Evolutionary conservation across 2,797 vertebrate species (phyloP).

Genomic region (Intellagama lesueurii): DNA sequence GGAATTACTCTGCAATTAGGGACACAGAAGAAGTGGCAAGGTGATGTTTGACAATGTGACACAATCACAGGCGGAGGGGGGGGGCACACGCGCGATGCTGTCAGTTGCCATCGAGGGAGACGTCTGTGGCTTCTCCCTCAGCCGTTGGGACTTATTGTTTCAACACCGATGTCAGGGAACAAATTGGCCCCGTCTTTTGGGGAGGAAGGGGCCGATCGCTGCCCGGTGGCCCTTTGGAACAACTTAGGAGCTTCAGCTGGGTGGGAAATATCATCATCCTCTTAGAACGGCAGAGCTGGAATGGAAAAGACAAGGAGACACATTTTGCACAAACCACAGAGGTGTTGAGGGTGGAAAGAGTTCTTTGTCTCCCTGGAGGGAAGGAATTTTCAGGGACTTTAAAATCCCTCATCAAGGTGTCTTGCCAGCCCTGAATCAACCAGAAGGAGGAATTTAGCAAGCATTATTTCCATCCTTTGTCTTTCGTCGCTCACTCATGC

Average conservation of each 20-base stretch:
- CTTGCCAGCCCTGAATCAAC: no score
- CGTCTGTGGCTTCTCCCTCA: neutral
- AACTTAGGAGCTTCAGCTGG: no score
- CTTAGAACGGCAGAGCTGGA: neutral
- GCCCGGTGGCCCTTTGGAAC: no score
- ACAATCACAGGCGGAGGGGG: neutral
- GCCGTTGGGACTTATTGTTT: neutral
- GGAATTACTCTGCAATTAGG: slow-evolving; percentile 20
- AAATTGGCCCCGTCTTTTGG: neutral
- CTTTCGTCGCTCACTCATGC: neutral
- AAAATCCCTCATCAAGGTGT: no score
- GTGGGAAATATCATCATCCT: no score
- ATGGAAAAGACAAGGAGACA: no score
- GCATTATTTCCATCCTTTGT: no score
- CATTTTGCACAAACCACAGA: no score
- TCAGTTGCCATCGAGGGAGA: neutral
- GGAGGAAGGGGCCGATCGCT: neutral
- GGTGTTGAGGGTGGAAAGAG: no score
- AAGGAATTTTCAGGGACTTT: no score
- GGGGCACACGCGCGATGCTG: neutral
- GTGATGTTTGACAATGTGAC: neutral
- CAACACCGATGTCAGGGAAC: neutral
- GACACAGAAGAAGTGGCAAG: neutral
- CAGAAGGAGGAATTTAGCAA: no score
- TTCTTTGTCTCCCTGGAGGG: no score